phyloP scores from a whole-genome alignment of 1,140 invertebrate species.

The Diplogasteroides magnus region DNA sequence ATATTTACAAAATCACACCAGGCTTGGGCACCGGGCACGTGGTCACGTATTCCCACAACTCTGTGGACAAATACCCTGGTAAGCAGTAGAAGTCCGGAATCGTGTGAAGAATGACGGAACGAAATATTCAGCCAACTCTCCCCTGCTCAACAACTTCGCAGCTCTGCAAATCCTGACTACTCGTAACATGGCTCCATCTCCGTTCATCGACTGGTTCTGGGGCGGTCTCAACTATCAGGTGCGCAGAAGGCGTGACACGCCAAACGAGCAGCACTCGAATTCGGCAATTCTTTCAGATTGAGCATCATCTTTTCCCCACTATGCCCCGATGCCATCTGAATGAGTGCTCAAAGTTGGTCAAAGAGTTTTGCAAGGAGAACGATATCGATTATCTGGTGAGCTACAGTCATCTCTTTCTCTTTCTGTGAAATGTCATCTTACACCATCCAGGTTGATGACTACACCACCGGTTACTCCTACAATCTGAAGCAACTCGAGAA shows the following conservation, averaged over 20 bases:
- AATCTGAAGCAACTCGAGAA: slow-evolving; percentile 40
- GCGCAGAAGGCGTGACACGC: slow-evolving; percentile 22
- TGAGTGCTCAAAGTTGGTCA: slow-evolving; percentile 36
- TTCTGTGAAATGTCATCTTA: neutral
- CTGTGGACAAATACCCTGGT: slow-evolving; percentile 52
- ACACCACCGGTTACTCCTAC: slow-evolving; percentile 41
- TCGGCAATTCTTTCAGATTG: slow-evolving; percentile 50
- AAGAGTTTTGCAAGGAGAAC: slow-evolving; percentile 45
- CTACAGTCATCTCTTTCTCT: neutral
- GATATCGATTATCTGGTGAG: slow-evolving; percentile 39
- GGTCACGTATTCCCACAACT: slow-evolving; percentile 54
- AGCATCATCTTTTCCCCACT: slow-evolving; percentile 56
- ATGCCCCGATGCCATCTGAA: slow-evolving; percentile 52
- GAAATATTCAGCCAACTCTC: slow-evolving; percentile 37
- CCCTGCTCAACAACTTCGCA: slow-evolving; percentile 54
- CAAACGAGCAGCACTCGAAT: neutral
- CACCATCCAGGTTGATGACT: slow-evolving; percentile 38
- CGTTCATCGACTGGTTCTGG: slow-evolving; percentile 55
- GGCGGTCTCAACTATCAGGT: slow-evolving; percentile 56
- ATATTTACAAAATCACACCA: slow-evolving; percentile 18
- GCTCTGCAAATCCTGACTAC: slow-evolving; percentile 54
- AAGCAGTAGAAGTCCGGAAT: neutral
- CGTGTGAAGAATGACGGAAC: neutral
- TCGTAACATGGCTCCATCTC: slow-evolving; percentile 51
- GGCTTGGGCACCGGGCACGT: slow-evolving; percentile 48